These are phyloP conservation scores for Iselma pallidipennis DNA, from an alignment of 2,888 invertebrate species.

Conservation along the genomic window DNA sequence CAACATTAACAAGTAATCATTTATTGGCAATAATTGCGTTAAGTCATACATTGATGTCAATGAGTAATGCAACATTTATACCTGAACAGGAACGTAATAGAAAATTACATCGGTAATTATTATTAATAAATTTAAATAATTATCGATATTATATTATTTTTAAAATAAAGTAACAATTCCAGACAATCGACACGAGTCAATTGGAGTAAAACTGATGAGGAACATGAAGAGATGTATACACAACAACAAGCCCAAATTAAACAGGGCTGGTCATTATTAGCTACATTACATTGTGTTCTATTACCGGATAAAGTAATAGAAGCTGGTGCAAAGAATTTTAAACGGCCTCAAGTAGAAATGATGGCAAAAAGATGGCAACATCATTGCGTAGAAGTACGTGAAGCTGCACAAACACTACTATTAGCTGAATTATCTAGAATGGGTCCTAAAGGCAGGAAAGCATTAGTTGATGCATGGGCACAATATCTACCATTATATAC, in stretches of 20 bases:
- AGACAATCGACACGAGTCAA: slow-evolving; percentile 68
- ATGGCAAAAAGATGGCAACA: slow-evolving; percentile 98
- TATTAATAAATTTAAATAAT: not conserved
- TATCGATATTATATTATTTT: slow-evolving; percentile 5
- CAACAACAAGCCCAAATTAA: slow-evolving; percentile 92
- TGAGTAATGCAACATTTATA: slow-evolving; percentile 94
- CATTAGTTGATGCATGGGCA: slow-evolving; percentile 94
- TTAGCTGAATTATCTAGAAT: slow-evolving; percentile 85
- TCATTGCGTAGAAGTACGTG: slow-evolving; percentile 95
- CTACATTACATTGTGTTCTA: slow-evolving; percentile 94
- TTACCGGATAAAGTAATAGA: slow-evolving; percentile 85
- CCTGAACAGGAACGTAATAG: slow-evolving; percentile 83
- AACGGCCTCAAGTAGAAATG: slow-evolving; percentile 97
- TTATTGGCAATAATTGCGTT: slow-evolving; percentile 91
- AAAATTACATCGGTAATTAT: slow-evolving; percentile 68
- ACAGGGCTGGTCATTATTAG: slow-evolving; percentile 96
- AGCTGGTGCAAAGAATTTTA: slow-evolving; percentile 76
- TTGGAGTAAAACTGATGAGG: slow-evolving; percentile 77
- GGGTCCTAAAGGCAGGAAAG: slow-evolving; percentile 89
- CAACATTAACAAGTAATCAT: slow-evolving; percentile 94
- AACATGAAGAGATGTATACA: slow-evolving; percentile 80
- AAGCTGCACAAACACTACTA: slow-evolving; percentile 94
- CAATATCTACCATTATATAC: slow-evolving; percentile 91
- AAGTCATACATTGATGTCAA: slow-evolving; percentile 96
- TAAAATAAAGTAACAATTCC: slow-evolving; percentile 16